Conservation (phyloP, 2,797 vertebrate species). For the Centropyge bicolor region DNA sequence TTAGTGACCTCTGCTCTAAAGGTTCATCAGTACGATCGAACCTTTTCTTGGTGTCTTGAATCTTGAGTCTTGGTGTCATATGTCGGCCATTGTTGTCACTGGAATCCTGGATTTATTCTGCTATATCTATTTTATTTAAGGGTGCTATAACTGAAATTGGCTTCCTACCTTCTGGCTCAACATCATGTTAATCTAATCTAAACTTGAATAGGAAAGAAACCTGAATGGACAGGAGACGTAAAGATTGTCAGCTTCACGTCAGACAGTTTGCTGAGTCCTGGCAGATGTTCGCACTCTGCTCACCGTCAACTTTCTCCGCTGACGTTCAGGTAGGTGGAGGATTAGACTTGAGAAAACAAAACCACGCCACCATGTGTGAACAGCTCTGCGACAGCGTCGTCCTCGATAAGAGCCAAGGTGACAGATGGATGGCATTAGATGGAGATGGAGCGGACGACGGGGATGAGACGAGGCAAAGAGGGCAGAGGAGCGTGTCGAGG, state of each 20-base stretch:
- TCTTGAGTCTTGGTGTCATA: background rate
- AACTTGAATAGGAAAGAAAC: no score
- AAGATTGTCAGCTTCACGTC: no score
- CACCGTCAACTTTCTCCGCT: background rate
- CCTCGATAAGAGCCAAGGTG: conserved; percentile 32
- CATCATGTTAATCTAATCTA: no score
- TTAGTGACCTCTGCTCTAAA: no score
- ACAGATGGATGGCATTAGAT: conserved; percentile 43
- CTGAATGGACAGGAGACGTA: no score
- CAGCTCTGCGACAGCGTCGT: conserved; percentile 17
- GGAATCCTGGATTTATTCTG: no score
- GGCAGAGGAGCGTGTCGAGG: background rate
- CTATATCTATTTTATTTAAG: no score
- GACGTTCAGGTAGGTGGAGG: background rate
- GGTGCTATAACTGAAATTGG: no score
- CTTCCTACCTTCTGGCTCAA: no score
- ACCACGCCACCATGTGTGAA: conserved; percentile 22
- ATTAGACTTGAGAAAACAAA: conserved; percentile 10
- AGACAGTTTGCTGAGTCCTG: background rate
- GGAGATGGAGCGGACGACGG: conserved; percentile 17
- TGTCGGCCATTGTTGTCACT: background rate
- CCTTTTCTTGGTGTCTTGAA: no score
- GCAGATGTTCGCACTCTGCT: background rate
- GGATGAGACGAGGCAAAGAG: conserved; percentile 21
- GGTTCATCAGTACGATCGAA: no score